These are phyloP conservation scores for Aphis gossypii DNA, from an alignment of 1,140 invertebrate genomes.

Conservation along the genomic window DNA sequence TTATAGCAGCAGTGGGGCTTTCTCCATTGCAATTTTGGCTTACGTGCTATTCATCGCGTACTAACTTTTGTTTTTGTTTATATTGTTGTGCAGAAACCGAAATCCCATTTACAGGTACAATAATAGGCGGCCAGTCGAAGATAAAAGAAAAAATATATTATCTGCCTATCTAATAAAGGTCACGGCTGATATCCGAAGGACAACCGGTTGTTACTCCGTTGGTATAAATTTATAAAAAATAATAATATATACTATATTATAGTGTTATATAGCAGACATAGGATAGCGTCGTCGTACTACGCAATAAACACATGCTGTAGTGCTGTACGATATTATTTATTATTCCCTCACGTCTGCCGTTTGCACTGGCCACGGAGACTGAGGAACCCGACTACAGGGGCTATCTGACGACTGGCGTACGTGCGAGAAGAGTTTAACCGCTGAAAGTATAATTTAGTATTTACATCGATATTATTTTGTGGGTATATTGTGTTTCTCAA, in stretches of 20 bases:
- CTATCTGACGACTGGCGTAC: not conserved
- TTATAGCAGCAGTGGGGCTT: not conserved
- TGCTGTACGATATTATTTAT: not conserved
- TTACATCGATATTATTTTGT: not conserved
- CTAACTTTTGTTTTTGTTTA: not conserved
- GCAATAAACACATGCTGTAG: not conserved
- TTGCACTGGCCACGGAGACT: not conserved
- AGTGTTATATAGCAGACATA: not conserved
- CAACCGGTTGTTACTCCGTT: conserved; percentile 19
- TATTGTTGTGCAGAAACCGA: not conserved
- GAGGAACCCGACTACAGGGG: not conserved
- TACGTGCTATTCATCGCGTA: not conserved
- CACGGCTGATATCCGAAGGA: conserved; percentile 13
- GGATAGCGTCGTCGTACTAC: not conserved
- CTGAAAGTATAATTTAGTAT: not conserved
- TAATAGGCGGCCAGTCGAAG: not conserved
- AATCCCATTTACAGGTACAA: not conserved
- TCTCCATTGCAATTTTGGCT: not conserved
- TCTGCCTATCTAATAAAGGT: not conserved
- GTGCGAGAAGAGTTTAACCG: not conserved
- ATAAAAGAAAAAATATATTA: not conserved
- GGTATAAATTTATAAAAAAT: not conserved
- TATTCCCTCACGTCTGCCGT: not conserved
- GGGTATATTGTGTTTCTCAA: not conserved
- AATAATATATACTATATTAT: not conserved